Base-by-base conservation (phyloP, 2,113 vertebrate genomes). In the Chamaea fasciata region DNA sequence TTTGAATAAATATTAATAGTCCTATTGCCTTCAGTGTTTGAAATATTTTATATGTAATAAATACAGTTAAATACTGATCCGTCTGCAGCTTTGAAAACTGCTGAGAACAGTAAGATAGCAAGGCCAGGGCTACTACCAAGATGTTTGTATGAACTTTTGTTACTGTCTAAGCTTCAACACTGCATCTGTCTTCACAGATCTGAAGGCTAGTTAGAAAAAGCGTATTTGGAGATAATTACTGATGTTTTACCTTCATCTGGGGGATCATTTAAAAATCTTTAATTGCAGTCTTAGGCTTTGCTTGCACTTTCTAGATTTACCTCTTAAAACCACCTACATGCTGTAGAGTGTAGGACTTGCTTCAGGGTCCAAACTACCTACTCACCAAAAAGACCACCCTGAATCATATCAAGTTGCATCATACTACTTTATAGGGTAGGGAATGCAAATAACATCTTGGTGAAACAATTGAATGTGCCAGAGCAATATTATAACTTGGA, bases 271-370 rank as follows among this genome's bases (percentile, higher is more conserved):
- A 15, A 85, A 94, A 62, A 41, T 75, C 22, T 75, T 86, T 62
- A 60, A 57, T 56, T 89, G 26, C 10, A 10, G 1, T 65, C 27
- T 74, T 70, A 55, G 4, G 13, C 53, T 42, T 90, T 77, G 15
- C 22, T 85, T 83, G 16, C 9, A 9, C 23, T 70, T 94, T 37
- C 15, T 68, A 55, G 50, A 53, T 87, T 60, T 87, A 24, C 22
- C 49, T 87, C 42, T 50, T 84, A 27, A 70, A 87, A 69, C 5
- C 64, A 49, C 8, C 28, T 85, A 18, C 33, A 5, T 47, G 2
- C 15, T 74, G 2, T 24, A 42, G 13, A 46, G 4, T 0, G 0
- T 53, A 47, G 17, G n/a, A 42, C 7, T 14, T 70, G 15, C 30
- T 47, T 49, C 78, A n/a, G 14, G 3, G 4, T 69, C 20, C 6